phyloP scores from a whole-genome alignment of 2,113 vertebrate genomes.

The Gymnorhina tibicen region DNA sequence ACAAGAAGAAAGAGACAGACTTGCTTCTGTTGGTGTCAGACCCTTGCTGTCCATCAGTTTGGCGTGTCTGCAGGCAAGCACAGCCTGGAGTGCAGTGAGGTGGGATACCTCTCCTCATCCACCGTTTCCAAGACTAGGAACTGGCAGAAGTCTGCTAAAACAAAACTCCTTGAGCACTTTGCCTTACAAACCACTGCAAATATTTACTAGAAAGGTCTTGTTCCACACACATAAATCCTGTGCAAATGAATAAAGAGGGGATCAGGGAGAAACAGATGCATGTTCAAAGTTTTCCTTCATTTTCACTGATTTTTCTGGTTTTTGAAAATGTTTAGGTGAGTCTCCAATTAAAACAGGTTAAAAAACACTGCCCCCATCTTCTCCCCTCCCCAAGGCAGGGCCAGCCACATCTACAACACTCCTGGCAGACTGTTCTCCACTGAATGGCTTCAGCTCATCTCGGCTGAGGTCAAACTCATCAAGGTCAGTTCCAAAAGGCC shows the following conservation, averaged over 20 bases:
- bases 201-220: not conserved
- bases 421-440: not conserved
- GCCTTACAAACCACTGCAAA: not conserved
- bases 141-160: not conserved
- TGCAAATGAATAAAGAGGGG: not conserved
- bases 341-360: not conserved
- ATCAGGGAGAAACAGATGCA: not conserved
- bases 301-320: not conserved
- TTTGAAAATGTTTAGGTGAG: not conserved
- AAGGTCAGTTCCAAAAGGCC: not conserved
- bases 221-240: not conserved
- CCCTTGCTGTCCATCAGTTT: not conserved
- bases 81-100: accelerated
- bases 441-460: not conserved
- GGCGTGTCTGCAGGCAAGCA: not conserved
- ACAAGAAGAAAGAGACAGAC: not conserved
- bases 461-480: not conserved
- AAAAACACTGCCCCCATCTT: not conserved
- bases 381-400: not conserved
- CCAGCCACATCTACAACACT: not conserved
- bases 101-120: not conserved
- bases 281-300: not conserved
- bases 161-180: not conserved
- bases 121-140: not conserved
- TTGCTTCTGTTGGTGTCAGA: not conserved